phyloP scores from a whole-genome alignment of 2,888 invertebrate species.

The Yponomeuta sedellus region DNA sequence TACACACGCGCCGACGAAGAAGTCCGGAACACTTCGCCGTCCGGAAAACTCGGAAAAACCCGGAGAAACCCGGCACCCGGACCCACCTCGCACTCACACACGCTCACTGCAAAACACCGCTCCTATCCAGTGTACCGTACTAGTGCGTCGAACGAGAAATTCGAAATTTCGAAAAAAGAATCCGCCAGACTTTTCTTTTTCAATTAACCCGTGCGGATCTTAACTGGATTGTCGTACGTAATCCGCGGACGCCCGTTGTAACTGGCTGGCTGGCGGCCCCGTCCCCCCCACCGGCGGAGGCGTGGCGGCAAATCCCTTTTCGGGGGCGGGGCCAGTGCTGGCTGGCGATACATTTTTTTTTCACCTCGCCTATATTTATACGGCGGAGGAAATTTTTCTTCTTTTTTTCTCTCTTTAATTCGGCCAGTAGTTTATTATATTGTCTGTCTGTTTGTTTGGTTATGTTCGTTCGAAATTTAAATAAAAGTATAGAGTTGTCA shows the following conservation, averaged over 20 bases:
- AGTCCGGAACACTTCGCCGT: conserved; percentile 22
- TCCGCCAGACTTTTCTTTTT: conserved; percentile 4
- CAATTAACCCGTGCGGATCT: conserved; percentile 22
- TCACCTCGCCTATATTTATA: conserved; percentile 46
- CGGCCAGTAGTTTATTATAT: conserved; percentile 53
- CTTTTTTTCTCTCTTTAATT: conserved; percentile 48
- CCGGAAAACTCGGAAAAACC: conserved; percentile 24
- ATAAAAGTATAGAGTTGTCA: conserved; percentile 49
- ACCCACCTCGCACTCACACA: conserved; percentile 22
- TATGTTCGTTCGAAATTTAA: conserved; percentile 38
- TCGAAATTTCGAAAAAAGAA: conserved; percentile 15
- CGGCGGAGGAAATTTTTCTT: conserved; percentile 32
- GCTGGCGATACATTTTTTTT: conserved; percentile 35
- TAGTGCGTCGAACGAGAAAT: background rate
- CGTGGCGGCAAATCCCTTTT: conserved; percentile 42
- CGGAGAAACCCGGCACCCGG: conserved; percentile 17
- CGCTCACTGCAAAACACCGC: conserved; percentile 16
- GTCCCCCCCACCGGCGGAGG: conserved; percentile 43
- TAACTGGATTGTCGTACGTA: conserved; percentile 48
- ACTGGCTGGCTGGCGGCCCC: conserved; percentile 55
- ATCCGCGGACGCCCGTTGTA: conserved; percentile 53
- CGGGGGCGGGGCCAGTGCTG: conserved; percentile 6
- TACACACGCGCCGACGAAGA: conserved; percentile 18
- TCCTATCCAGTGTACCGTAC: background rate
- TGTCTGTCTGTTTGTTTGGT: conserved; percentile 54